These are phyloP conservation scores for Nemurella pictetii DNA, from an alignment of 2,888 invertebrate genomes.

Conservation along the genomic window DNA sequence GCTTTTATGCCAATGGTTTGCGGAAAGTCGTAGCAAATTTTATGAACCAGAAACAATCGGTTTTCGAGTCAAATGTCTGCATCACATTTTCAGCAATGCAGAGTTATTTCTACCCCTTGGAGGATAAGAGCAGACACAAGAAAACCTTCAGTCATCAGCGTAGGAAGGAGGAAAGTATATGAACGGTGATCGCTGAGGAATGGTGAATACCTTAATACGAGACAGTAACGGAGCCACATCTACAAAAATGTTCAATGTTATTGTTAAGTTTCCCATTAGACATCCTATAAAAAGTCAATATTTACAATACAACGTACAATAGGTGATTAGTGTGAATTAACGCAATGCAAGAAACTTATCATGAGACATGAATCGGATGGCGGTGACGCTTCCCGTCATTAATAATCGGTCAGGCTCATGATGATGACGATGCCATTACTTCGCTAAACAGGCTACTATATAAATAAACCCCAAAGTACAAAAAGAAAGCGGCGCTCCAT, in stretches of 20 bases:
- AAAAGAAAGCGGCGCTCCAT: conserved; percentile 9
- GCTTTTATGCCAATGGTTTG: no score
- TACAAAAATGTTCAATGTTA: background rate
- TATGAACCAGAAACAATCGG: no score
- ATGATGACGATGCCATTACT: background rate
- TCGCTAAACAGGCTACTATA: conserved; percentile 17
- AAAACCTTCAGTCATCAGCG: no score
- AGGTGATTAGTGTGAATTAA: background rate
- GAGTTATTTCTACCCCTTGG: no score
- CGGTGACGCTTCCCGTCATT: background rate
- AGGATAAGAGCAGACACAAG: no score
- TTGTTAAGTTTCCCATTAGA: background rate
- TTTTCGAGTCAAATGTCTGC: no score
- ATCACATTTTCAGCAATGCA: no score
- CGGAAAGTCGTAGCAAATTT: no score
- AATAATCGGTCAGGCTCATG: background rate
- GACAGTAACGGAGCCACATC: background rate
- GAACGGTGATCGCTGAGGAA: no score
- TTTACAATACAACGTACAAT: background rate
- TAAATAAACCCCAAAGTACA: conserved; percentile 21
- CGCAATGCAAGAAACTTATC: background rate
- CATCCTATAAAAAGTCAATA: background rate
- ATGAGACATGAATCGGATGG: background rate
- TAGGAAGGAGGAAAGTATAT: no score
- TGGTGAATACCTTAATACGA: no score